Base-by-base conservation (phyloP, 1,140 invertebrate species). In the Pemphigus obesinymphae region DNA sequence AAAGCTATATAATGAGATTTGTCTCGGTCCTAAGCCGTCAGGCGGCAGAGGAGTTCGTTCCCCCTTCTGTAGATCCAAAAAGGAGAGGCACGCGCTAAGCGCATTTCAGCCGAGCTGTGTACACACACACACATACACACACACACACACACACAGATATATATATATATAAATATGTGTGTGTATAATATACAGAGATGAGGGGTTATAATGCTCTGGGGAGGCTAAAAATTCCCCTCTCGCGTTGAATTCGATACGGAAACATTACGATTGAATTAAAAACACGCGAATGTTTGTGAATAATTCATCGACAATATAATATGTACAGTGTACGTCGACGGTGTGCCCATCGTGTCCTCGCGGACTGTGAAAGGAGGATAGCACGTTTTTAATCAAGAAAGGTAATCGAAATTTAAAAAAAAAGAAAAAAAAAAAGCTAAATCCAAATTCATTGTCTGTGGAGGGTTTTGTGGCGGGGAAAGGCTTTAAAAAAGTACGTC, bases 1-100 rank as follows among this genome's bases (percentile, higher is more conserved):
- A 70, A 70, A 70, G 68, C 68, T 70, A 70, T 58, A 58, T 58
- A 58, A 78, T 58, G 31, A 78, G 50, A 78, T 78, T 78, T 78
- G 73, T 78, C 50, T 78, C n/a, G 50, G 73, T 40, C 73, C 29
- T 78, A 78, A 78, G 73, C 50, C 73, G 29, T 75, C 68, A 17
- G 20, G 23, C 40, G 31, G 68, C 11, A 17, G 37, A 70, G 68
- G 72, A 23, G 6, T 20, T 29, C 26, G 48, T 15, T 4, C 26
- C 7, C 31, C n/a, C 72, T 31, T 17, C 29, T 7, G n/a, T 15
- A 73, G 37, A 73, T 73, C 43, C 48, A 75, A 50, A 50, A 20
- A 75, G 26, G 72, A 53, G 70, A 45, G 7, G 43, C 50, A 15
- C 29, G 20, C 7, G 2, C 23, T 75, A 75, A 75, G 72, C 72